Evolutionary conservation across 2,888 invertebrate genomes (phyloP).

Genomic region (Conchocele bisecta): DNA sequence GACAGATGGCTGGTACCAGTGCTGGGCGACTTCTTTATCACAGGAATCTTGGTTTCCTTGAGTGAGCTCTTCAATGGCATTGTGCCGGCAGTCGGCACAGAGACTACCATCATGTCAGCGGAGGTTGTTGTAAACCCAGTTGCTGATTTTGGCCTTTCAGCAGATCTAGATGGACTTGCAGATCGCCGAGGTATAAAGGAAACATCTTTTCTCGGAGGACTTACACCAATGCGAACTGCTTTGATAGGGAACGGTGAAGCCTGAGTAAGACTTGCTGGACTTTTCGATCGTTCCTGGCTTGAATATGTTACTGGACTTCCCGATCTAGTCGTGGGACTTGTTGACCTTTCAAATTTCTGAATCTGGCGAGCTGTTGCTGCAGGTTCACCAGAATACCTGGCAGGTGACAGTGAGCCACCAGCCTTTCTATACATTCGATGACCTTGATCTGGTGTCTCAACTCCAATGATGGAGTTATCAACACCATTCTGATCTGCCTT

Average conservation of each 20-base stretch:
- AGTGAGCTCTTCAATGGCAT: constrained; percentile 38
- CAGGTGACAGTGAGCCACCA: constrained; percentile 23
- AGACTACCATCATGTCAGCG: constrained; percentile 8
- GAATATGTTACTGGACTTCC: constrained; percentile 21
- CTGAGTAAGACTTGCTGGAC: constrained; percentile 30
- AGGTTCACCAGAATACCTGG: constrained; percentile 31
- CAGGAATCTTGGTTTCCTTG: constrained; percentile 67
- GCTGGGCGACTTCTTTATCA: constrained; percentile 48
- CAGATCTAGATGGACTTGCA: constrained; percentile 41
- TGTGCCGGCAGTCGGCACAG: neutral
- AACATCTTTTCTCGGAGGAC: constrained; percentile 40
- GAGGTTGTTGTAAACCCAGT: constrained; percentile 26
- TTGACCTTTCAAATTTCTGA: constrained; percentile 48
- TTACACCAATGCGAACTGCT: constrained; percentile 23
- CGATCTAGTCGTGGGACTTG: constrained; percentile 35
- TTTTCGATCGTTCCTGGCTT: constrained; percentile 35
- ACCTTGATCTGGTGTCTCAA: constrained; percentile 31
- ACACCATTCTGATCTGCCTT: neutral
- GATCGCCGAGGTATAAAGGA: constrained; percentile 50
- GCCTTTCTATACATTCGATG: constrained; percentile 51
- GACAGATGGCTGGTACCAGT: constrained; percentile 42
- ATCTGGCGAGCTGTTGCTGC: constrained; percentile 52
- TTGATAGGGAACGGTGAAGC: constrained; percentile 13
- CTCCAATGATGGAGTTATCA: neutral
- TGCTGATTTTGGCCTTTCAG: constrained; percentile 52